Evolutionary conservation across 2,113 vertebrate genomes (phyloP), one percentile per base, ranked within the genome.

Genomic region (Bostrychus sinensis): DNA sequence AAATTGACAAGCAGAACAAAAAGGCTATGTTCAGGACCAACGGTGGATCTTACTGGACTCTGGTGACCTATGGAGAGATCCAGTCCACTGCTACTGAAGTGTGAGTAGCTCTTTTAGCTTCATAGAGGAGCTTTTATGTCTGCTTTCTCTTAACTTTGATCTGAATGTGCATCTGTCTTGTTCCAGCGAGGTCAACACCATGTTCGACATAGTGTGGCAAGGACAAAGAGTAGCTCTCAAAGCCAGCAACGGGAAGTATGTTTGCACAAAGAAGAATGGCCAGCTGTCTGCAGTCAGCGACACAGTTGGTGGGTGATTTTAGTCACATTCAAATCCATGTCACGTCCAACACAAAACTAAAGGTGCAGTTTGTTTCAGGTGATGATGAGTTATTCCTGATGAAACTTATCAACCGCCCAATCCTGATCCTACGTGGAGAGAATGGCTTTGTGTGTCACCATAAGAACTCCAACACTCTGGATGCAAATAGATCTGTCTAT

Each of bases 141-240:
- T 51, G 55, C 41, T 43, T 54, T 17, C 1, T n/a, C 13, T 6
- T 14, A 16, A 19, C 4, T 23, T 12, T 34, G 20, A 63, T 20
- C 1, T 13, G 28, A 62, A 25, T 2, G 5, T 56, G 4, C 16
- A 25, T 34, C 36, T 26, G 9, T n/a, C 10, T 46, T 39, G 8
- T 5, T 34, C 7, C 89, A 98, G 97, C 0, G 93, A 93, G 58
- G 87, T 91, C 72, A 94, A 91, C 84, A 94, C 94, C 75, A 94
- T 96, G 96, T 99, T 99, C 26, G 94, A 98, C 68, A 91, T 98
- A 11, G 95, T 98, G 80, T 99, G 96, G 96, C 90, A 92, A 0
- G 95, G 93, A 56, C 91, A 92, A 20, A 92, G 94, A 17, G 92
- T 98, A 66, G 95, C 95, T 22, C 91, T 98, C 62, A 95, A 92